phyloP scores from a whole-genome alignment of 1,140 invertebrate species.

The Battus philenor region DNA sequence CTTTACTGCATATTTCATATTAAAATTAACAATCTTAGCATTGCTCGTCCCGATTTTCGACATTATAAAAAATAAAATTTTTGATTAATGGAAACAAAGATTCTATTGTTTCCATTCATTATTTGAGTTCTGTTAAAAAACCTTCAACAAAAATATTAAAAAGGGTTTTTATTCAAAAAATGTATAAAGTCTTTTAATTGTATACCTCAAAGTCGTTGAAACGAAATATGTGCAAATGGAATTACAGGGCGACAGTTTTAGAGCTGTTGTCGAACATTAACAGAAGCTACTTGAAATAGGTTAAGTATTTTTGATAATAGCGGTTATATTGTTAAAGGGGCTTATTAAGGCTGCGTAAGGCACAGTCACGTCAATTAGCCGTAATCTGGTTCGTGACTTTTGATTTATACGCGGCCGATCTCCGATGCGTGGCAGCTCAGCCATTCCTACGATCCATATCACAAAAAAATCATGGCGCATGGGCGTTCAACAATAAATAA shows the following conservation, averaged over 20 bases:
- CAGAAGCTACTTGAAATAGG: constrained; percentile 45
- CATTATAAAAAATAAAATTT: no score
- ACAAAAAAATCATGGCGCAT: constrained; percentile 34
- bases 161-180: neutral
- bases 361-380: constrained; percentile 59
- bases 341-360: constrained; percentile 55
- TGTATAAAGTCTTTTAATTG: neutral
- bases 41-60: no score
- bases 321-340: constrained; percentile 57
- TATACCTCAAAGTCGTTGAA: constrained; percentile 1
- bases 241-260: constrained; percentile 20
- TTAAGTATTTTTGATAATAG: constrained; percentile 67
- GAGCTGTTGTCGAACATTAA: constrained; percentile 19
- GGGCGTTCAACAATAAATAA: constrained; percentile 42
- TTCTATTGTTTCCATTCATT: no score
- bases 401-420: constrained; percentile 63
- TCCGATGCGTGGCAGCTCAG: constrained; percentile 51
- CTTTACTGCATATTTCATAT: no score
- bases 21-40: no score
- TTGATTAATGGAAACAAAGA: no score
- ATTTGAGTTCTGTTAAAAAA: no score
- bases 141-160: neutral
- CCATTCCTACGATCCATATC: constrained; percentile 45
- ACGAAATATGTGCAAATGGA: constrained; percentile 14
- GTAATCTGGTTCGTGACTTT: constrained; percentile 62